Evolutionary conservation across 2,113 vertebrate genomes (phyloP), one percentile per base, ranked within the genome.

Genomic region (Oryzias javanicus): DNA sequence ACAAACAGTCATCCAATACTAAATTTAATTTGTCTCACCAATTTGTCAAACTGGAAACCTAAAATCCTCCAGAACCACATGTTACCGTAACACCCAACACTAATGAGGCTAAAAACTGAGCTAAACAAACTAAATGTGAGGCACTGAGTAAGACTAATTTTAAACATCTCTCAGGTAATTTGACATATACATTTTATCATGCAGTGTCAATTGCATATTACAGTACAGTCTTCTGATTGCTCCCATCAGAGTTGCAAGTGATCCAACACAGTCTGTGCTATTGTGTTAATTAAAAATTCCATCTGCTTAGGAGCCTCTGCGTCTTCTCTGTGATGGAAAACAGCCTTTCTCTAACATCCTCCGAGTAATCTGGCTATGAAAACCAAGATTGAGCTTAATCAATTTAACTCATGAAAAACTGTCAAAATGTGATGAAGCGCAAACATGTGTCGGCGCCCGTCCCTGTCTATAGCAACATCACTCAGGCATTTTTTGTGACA

Each of bases 241-340:
- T 81, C 79, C 75, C 80, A 60, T 35, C 19, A 71, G 78, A 52
- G 55, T 25, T 62, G 46, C 65, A 40, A 24, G 51, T 70, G 75
- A 78, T 78, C 81, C 74, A 80, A 82, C 75, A 63, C 64, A 79
- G 77, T 79, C 78, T 67, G 68, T 76, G 75, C 74, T 74, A 76
- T 83, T 80, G 70, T 78, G 78, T 83, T 89, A 83, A 89, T 87
- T 87, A 85, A 86, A 83, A 80, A 74, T 67, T 79, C 85, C 85
- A 89, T 89, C 85, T 89, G 87, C 85, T 86, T 76, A 50, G 49
- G 83, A 86, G 82, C 80, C 85, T 71, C 60, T 58, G 62, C 20
- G 41, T 71, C 66, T 64, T 79, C 67, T 76, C 65, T 51, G 59
- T 53, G 79, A 82, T 78, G 48, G 74, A 78, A 84, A 86, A 76